These are phyloP conservation scores for Phlogophora meticulosa DNA, from an alignment of 2,888 invertebrate genomes.

Conservation along the genomic window DNA sequence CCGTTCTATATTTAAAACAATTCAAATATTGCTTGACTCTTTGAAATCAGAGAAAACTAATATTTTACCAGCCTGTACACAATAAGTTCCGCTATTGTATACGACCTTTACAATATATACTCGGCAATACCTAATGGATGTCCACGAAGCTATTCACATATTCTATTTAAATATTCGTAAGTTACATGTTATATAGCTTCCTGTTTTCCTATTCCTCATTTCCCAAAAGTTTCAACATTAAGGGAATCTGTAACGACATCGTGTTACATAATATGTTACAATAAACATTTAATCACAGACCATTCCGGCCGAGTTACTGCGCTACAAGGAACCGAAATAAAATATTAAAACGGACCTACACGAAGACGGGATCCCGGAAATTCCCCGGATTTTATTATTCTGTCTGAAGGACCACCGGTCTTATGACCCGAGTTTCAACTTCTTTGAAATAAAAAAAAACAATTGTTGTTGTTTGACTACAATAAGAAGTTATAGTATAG, in stretches of 20 bases:
- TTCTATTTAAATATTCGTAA: constrained; percentile 5
- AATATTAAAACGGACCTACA: constrained; percentile 50
- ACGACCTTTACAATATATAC: background rate
- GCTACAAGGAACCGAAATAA: constrained; percentile 49
- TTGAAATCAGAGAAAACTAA: too few species aligned
- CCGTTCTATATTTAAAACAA: too few species aligned
- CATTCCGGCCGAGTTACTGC: constrained; percentile 35
- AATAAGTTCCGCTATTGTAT: too few species aligned
- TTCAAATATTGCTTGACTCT: too few species aligned
- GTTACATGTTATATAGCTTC: constrained; percentile 19
- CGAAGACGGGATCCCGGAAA: constrained; percentile 32
- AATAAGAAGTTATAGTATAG: constrained; percentile 21
- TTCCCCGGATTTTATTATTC: constrained; percentile 58
- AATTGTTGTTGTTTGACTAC: constrained; percentile 31
- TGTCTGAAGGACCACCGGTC: constrained; percentile 46
- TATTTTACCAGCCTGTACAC: too few species aligned
- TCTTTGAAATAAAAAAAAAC: constrained; percentile 45
- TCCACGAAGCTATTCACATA: background rate
- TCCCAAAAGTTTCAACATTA: constrained; percentile 41
- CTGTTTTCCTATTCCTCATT: constrained; percentile 25
- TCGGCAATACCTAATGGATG: background rate
- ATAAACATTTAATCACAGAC: constrained; percentile 59
- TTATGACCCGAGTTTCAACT: constrained; percentile 22
- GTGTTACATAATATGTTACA: constrained; percentile 45
- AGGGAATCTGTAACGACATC: constrained; percentile 50